A percentile compares a stretch with the other conserved stretches of the same genome.
Conservation (phyloP, 2,113 vertebrate genomes). For the Ammodytes dubius region DNA sequence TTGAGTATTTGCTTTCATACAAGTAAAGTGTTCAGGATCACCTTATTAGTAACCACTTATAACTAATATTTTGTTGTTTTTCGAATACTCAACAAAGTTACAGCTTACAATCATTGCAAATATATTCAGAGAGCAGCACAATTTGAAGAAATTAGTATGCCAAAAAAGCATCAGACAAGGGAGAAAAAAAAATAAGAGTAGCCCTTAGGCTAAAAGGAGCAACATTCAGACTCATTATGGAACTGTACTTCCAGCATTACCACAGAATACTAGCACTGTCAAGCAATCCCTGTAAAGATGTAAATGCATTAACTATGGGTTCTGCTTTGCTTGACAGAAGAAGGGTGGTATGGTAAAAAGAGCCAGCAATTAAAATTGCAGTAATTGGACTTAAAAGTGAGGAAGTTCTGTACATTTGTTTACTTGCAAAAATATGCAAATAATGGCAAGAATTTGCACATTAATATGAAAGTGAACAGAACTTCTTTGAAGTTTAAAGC, state of each 20-base stretch:
- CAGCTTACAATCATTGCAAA: background rate
- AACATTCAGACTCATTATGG: background rate
- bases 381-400: constrained; percentile 3
- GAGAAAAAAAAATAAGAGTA: background rate
- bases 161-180: background rate
- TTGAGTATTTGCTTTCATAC: background rate
- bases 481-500: constrained; percentile 45
- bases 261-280: background rate
- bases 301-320: background rate
- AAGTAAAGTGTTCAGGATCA: background rate
- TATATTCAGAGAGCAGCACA: too few relatives aligned
- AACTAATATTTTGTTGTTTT: background rate
- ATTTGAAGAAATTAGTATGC: too few relatives aligned
- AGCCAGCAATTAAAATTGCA: constrained; percentile 1
- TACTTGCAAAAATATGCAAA: constrained; percentile 12
- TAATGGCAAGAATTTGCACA: constrained; percentile 42
- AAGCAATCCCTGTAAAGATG: background rate
- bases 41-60: background rate
- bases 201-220: background rate
- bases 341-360: constrained; percentile 6
- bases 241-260: background rate
- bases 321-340: constrained; percentile 32
- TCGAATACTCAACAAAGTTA: background rate
- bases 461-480: constrained; percentile 44
- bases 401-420: background rate